phyloP scores from a whole-genome alignment of 2,888 invertebrate genomes.

The Xanthia togata region DNA sequence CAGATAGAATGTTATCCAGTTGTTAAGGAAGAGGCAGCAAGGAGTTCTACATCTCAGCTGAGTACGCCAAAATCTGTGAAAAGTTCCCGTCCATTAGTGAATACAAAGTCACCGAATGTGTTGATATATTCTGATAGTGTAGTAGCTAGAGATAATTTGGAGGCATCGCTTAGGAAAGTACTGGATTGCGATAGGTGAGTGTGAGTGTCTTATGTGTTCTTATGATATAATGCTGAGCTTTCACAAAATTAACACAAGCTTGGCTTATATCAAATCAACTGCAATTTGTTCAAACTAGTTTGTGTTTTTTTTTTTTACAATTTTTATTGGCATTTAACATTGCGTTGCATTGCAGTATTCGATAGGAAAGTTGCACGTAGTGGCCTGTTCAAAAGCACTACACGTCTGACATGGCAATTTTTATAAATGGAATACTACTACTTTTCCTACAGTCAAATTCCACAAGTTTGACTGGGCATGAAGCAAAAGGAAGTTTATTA shows the following conservation, averaged over 20 bases:
- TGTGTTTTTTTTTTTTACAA: not conserved
- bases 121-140: constrained; percentile 95
- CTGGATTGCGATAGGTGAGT: constrained; percentile 93
- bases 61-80: constrained; percentile 84
- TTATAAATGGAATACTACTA: constrained; percentile 34
- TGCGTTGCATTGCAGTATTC: constrained; percentile 13
- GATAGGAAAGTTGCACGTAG: constrained; percentile 9
- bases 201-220: constrained; percentile 63
- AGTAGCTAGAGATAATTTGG: constrained; percentile 93
- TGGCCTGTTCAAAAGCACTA: constrained; percentile 28
- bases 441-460: constrained; percentile 10
- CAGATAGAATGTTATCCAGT: constrained; percentile 76
- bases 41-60: constrained; percentile 76
- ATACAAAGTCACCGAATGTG: constrained; percentile 94
- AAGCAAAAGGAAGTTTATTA: not conserved
- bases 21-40: constrained; percentile 78
- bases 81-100: constrained; percentile 89
- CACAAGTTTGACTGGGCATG: constrained; percentile 34
- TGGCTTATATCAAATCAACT: constrained; percentile 39
- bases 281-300: constrained; percentile 16
- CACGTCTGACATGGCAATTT: not conserved
- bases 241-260: constrained; percentile 44
- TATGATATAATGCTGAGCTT: constrained; percentile 35
- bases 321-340: constrained; percentile 6
- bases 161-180: constrained; percentile 92